Base-by-base conservation (phyloP, 2,888 invertebrate species). In the Microctonus aethiopoides region DNA sequence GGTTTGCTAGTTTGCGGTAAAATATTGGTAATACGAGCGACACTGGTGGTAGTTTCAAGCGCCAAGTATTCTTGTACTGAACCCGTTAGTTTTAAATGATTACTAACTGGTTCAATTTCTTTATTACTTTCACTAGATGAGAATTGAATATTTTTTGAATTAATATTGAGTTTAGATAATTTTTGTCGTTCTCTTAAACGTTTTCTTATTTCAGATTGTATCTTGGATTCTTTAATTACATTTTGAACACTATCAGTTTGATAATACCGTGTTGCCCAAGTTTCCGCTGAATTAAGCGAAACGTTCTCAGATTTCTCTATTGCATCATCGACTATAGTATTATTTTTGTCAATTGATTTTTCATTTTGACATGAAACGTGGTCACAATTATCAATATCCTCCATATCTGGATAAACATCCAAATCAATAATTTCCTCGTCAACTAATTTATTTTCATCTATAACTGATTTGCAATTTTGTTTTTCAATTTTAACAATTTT, bases 221-320 rank as follows among this genome's bases (percentile, higher is more conserved):
- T 86, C 67, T 86, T 86, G 1, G 86, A 86, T 63, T 86, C 86
- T 71, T 85, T 86, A 63, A 86, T 86, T 16, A 86, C 86, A 64
- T 74, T 86, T 62, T 86, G 85, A 1, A 86, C 86, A 71, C 84
- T 86, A 41, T 85, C 86, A 13, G 86, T 85, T 66, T 84, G 83
- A 74, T 84, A 85, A 72, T 86, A 86, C n/a, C 86, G 82, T 16
- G 84, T 81, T 5, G 85, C 84, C 86, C 86, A 86, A 10, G 86
- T 86, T 78, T 86, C 85, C 1, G 83, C 26, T 20, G 74, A 78
- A 75, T 84, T 84, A 1, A 80, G n/a, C 41, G 70, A 71, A 16
- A 67, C 54, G 29, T 68, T 73, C 16, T 56, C 59, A 11, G 20
- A 34, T 11, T 62, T 64, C 36, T 62, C 41, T 13, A 11, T 46